These are phyloP conservation scores for Drosophila paranaensis DNA, from an alignment of 2,888 invertebrate genomes.

Conservation along the genomic window DNA sequence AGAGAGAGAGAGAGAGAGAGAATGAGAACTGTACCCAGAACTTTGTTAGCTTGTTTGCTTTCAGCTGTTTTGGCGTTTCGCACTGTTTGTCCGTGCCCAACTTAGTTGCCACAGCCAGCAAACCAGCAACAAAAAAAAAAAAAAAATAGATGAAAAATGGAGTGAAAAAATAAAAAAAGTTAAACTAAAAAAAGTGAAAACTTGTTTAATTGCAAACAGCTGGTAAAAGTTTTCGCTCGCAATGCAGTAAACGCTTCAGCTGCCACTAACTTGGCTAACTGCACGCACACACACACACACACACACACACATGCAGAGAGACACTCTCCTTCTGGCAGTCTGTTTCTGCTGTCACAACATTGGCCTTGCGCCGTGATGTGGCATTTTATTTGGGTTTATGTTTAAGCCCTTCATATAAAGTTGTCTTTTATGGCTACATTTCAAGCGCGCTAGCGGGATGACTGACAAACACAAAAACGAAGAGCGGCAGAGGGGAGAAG, in stretches of 20 bases:
- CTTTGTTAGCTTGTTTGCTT: constrained; percentile 42
- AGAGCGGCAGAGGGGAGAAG: not conserved
- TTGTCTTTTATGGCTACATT: constrained; percentile 59
- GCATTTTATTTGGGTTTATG: constrained; percentile 69
- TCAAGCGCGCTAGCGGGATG: not conserved
- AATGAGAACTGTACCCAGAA: constrained; percentile 31
- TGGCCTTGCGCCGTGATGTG: constrained; percentile 58
- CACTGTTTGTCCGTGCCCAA: constrained; percentile 12
- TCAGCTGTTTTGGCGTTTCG: constrained; percentile 37
- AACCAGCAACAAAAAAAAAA: not conserved
- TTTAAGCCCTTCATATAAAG: constrained; percentile 65
- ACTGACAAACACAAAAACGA: constrained; percentile 15
- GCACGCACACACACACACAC: constrained; percentile 15
- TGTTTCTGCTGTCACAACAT: constrained; percentile 40
- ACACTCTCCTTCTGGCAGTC: not conserved
- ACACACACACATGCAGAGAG: not conserved
- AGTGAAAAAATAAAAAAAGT: not conserved
- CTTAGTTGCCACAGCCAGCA: constrained; percentile 20
- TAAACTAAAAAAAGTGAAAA: constrained; percentile 33
- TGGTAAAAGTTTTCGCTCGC: constrained; percentile 60
- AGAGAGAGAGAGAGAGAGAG: not conserved
- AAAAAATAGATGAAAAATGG: not conserved
- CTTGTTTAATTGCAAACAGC: constrained; percentile 74
- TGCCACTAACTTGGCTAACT: constrained; percentile 47
- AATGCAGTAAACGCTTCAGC: constrained; percentile 56